A percentile compares a stretch with the other conserved stretches of the same genome.
These are phyloP conservation scores for Etheostoma cragini DNA, from an alignment of 2,113 vertebrate species.

Conservation along the genomic window DNA sequence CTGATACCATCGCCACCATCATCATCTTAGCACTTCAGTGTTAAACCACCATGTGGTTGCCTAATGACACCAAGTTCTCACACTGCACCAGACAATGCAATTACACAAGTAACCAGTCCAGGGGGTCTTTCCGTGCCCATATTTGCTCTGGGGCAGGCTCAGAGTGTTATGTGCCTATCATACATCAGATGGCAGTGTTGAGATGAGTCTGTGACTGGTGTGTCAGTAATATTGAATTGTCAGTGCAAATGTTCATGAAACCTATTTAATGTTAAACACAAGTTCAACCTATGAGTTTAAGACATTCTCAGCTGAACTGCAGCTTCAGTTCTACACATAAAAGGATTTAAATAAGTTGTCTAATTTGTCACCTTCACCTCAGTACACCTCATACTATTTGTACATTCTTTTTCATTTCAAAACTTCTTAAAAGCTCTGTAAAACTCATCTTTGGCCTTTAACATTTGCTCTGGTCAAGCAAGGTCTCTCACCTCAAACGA, in stretches of 20 bases:
- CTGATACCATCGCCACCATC: slow-evolving; percentile 23
- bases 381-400: not conserved
- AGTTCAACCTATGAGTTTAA: not conserved
- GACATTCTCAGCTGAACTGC: not conserved
- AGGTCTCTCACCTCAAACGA: slow-evolving; percentile 72
- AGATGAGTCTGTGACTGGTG: not conserved
- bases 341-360: not conserved
- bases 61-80: slow-evolving; percentile 9
- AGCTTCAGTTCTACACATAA: not conserved
- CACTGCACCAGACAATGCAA: slow-evolving; percentile 31
- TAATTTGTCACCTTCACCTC: not conserved
- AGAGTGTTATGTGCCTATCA: slow-evolving; percentile 3
- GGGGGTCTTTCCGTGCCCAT: slow-evolving; percentile 40
- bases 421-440: not conserved
- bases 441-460: slow-evolving; percentile 36
- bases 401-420: not conserved
- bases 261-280: not conserved
- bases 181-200: slow-evolving; percentile 64
- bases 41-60: not conserved
- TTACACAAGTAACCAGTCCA: not conserved
- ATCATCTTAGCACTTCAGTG: slow-evolving; percentile 4
- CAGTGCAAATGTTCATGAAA: not conserved
- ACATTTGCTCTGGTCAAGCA: slow-evolving; percentile 61
- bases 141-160: not conserved
- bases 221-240: not conserved